These are phyloP conservation scores for Hydractinia symbiolongicarpus DNA, from an alignment of 30 jellyfish, hydroid and myxozoan genomes.

Conservation along the genomic window DNA sequence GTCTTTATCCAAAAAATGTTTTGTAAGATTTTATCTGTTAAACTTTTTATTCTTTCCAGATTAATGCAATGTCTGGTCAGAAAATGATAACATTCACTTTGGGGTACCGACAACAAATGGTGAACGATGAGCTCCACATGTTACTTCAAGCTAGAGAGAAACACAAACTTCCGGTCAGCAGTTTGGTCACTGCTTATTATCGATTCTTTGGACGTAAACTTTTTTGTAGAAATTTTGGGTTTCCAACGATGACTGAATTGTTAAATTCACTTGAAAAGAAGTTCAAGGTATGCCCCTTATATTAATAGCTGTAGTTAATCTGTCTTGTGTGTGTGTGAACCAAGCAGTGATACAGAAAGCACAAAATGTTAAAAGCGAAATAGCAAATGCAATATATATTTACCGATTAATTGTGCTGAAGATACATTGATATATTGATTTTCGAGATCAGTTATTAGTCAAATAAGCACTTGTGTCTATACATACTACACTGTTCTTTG, in stretches of 20 bases:
- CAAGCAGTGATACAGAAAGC: neutral
- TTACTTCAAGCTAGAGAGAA: conserved; percentile 1
- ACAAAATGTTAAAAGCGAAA: no score
- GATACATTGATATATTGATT: no score
- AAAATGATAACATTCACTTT: conserved; percentile 11
- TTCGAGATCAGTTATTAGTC: no score
- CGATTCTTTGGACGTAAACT: conserved; percentile 27
- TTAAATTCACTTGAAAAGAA: conserved; percentile 3
- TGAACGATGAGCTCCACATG: conserved; percentile 2
- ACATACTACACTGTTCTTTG: no score
- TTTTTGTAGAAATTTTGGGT: conserved; percentile 19
- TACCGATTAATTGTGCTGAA: no score
- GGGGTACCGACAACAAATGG: neutral
- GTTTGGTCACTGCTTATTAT: conserved; percentile 20
- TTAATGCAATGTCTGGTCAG: neutral
- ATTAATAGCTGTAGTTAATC: neutral
- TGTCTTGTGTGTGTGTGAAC: neutral
- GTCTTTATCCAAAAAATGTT: no score
- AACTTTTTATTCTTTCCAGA: no score
- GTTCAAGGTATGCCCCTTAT: neutral
- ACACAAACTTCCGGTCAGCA: conserved; percentile 28
- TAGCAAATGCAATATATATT: no score
- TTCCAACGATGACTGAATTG: neutral
- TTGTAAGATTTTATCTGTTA: no score
- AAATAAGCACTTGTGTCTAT: no score